phyloP scores from a whole-genome alignment of 2,113 vertebrate species.

The Melospiza georgiana region DNA sequence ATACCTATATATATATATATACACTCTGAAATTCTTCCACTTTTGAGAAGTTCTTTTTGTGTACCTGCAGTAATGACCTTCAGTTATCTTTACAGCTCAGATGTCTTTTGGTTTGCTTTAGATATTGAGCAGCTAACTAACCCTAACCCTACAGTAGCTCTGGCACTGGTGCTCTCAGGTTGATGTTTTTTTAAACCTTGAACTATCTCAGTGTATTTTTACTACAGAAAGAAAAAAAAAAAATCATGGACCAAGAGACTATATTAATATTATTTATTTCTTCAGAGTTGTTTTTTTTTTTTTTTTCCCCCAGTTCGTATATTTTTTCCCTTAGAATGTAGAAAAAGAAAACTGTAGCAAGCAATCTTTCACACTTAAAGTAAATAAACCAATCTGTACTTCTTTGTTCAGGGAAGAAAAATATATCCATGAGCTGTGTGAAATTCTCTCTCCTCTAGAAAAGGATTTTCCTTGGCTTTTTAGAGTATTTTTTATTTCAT shows the following conservation, averaged over 20 bases:
- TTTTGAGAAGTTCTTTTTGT: background rate
- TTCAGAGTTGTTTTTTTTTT: background rate
- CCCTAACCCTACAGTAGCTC: background rate
- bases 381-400: slow-evolving; percentile 51
- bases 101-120: background rate
- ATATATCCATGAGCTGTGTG: slow-evolving; percentile 45
- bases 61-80: background rate
- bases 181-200: slow-evolving; percentile 46
- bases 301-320: too few species aligned
- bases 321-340: background rate
- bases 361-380: slow-evolving; percentile 60
- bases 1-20: background rate
- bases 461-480: slow-evolving; percentile 7
- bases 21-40: background rate
- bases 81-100: background rate
- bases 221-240: background rate
- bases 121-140: slow-evolving; percentile 44
- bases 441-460: slow-evolving; percentile 64
- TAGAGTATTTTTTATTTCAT: background rate
- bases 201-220: background rate
- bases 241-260: background rate
- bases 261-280: slow-evolving; percentile 61
- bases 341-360: slow-evolving; percentile 39
- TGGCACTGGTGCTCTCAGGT: background rate
- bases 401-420: slow-evolving; percentile 56